Evolutionary conservation across 2,113 vertebrate genomes (phyloP), one percentile per base, ranked within the genome.

Genomic region (Falco punctatus): DNA sequence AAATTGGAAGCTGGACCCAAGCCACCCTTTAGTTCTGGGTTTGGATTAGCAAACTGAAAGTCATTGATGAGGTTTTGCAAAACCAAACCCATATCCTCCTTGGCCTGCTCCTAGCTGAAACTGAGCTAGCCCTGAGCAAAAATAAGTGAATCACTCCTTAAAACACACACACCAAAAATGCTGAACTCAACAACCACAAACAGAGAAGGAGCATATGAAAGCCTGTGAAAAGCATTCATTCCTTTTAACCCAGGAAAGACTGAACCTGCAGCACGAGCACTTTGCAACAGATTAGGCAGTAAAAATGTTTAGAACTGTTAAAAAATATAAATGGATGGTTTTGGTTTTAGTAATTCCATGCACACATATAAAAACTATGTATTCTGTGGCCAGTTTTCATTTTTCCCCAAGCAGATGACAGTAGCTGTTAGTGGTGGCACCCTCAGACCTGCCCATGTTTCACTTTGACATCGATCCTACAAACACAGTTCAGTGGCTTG

Each of bases 141-240:
- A 95, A 59, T 26, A 67, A 83, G 80, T 67, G 75, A 95, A 55
- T 93, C 77, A 84, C 70, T 67, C 79, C 67, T 70, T 67, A 64
- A 88, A 95, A 91, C 51, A 78, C 62, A 88, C 5, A 51, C 75
- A 55, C 13, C 33, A 96, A 87, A 94, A 96, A 77, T 57, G 86
- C 95, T 96, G 92, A 96, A 78, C 82, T 96, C 90, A 57, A 93
- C 92, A 88, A 86, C 90, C 75, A 83, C 88, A 88, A 80, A 61
- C 23, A 55, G 57, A 8, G 52, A 52, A 42, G 82, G 33, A 85
- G 79, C 59, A 8, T 11, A 54, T 0, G 3, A 73, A 51, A 88
- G 30, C n/a, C 54, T 40, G 26, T 18, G 58, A 11, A 13, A 70
- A 44, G 14, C 55, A 32, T 24, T 58, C 79, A 27, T 42, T 86